These are phyloP conservation scores for Diabrotica undecimpunctata DNA, from an alignment of 1,140 invertebrate genomes.

Conservation along the genomic window DNA sequence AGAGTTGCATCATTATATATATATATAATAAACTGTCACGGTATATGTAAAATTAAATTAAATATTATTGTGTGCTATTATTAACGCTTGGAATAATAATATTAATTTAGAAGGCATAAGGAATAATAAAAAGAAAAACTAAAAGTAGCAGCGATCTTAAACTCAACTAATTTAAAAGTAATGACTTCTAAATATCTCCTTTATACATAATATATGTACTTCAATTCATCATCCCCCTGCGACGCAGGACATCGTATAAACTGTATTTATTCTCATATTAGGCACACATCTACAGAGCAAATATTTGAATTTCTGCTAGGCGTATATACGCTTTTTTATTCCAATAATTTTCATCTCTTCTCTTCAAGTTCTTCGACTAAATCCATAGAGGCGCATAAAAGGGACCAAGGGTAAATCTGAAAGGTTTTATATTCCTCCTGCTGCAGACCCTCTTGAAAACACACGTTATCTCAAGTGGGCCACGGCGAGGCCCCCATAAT, in stretches of 20 bases:
- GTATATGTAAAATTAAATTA: too few relatives aligned
- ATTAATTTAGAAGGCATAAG: too few relatives aligned
- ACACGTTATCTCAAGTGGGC: slow-evolving; percentile 30
- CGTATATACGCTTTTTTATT: slow-evolving; percentile 1
- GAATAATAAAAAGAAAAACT: too few relatives aligned
- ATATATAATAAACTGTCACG: too few relatives aligned
- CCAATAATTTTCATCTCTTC: slow-evolving; percentile 2
- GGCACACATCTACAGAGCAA: neutral
- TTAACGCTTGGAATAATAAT: too few relatives aligned
- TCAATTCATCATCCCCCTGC: too few relatives aligned
- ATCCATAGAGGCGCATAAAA: slow-evolving; percentile 7
- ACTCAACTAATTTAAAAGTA: too few relatives aligned
- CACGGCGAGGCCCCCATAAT: slow-evolving; percentile 11
- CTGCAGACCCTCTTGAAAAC: slow-evolving; percentile 25
- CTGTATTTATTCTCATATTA: neutral
- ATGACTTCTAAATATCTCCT: too few relatives aligned
- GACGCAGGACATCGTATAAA: neutral
- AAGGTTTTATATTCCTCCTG: slow-evolving; percentile 13
- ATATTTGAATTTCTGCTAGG: neutral
- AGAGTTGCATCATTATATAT: too few relatives aligned
- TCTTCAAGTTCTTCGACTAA: neutral
- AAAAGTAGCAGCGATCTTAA: too few relatives aligned
- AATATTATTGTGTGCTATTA: too few relatives aligned
- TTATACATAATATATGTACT: too few relatives aligned
- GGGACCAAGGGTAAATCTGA: slow-evolving; percentile 13